Conservation (phyloP, 2,888 invertebrate species). For the Diplolepis rosae region DNA sequence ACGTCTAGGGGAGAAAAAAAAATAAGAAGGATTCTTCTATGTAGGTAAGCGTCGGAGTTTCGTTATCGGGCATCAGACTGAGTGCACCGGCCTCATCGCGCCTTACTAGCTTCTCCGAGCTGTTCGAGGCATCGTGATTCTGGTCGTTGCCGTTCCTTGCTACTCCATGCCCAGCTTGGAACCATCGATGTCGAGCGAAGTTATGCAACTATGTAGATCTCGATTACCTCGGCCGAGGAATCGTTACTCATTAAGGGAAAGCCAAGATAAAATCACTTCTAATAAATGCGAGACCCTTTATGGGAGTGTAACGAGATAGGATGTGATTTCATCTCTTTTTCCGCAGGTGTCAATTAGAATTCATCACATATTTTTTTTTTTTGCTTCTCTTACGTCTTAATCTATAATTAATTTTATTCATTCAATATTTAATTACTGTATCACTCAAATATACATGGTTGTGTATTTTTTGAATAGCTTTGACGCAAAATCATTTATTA, state of each 20-base stretch:
- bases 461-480: no score
- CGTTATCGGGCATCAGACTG: conserved; percentile 19
- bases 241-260: conserved; percentile 26
- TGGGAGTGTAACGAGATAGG: not conserved
- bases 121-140: conserved; percentile 17
- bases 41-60: not conserved
- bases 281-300: conserved; percentile 12
- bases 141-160: not conserved
- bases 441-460: no score
- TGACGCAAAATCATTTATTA: no score
- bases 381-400: no score
- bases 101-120: conserved; percentile 25
- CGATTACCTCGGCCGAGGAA: conserved; percentile 20
- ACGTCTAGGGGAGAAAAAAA: not conserved
- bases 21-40: not conserved
- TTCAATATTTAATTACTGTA: no score
- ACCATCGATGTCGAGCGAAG: conserved; percentile 23
- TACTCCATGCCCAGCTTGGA: conserved; percentile 7
- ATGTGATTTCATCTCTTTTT: not conserved
- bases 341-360: not conserved
- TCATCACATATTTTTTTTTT: not conserved
- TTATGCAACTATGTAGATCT: conserved; percentile 27
- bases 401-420: no score
- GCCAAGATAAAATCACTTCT: conserved; percentile 16
- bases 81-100: conserved; percentile 14